Base-by-base conservation (phyloP, 2,888 invertebrate species). In the Galerucella calmariensis region DNA sequence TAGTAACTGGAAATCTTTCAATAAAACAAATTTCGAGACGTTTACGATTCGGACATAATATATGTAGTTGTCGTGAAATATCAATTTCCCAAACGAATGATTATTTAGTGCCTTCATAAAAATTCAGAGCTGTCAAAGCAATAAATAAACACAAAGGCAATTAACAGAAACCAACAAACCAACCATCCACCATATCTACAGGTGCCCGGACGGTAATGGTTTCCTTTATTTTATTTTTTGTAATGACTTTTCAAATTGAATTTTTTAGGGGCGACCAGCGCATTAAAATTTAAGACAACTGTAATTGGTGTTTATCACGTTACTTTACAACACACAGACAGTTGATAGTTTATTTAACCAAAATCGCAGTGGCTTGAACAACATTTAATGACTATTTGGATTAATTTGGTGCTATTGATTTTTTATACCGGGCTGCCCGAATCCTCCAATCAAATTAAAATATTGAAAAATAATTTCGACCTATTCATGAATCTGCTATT, bases 111-210 rank as follows among this genome's bases (percentile, higher is more conserved):
- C 72, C 73, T 76, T 74, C 77, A 79, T 78, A 82, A 83, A 83
- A 82, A 81, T 81, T 80, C 80, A 74, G 78, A 80, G 75, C 81
- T 80, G 81, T 78, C 79, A 77, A 75, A 79, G 82, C 79, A 80
- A 83, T 84, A 83, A 84, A 83, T 82, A 83, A 79, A 81, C 80
- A 78, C 80, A 78, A 82, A 81, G 80, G 82, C 83, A 84, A 84
- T 84, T 83, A 84, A 84, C 79, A 83, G 80, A 83, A 65, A 81
- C 82, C 83, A 83, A 83, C 82, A 83, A 83, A 69, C 75, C 80
- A 77, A 78, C 75, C 63, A 46, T 77, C 77, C 77, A 65, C 71
- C 75, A 75, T 65, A 65, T 76, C 74, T 73, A 77, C 77, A 78
- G 78, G 77, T 79, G 73, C 75, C 65, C 73, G 75, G 35, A 65